These are phyloP conservation scores for Neosilurus hyrtlii DNA, from an alignment of 2,797 vertebrate species.

Conservation along the genomic window DNA sequence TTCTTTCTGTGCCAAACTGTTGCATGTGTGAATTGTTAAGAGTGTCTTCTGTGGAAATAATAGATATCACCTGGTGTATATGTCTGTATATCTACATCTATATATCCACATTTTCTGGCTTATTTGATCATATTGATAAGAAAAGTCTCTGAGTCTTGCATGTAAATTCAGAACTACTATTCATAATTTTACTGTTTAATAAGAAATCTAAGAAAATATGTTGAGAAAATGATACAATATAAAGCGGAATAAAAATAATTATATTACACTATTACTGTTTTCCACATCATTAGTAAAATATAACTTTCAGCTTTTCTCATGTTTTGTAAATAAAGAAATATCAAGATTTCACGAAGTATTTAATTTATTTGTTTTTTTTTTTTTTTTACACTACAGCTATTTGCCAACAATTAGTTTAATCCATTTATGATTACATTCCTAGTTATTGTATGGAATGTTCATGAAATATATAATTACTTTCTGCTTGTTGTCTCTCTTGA, in stretches of 20 bases:
- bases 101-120: neutral
- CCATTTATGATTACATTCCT: neutral
- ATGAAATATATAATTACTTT: neutral
- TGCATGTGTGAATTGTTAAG: slow-evolving; percentile 3
- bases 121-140: neutral
- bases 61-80: neutral
- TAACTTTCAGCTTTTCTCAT: neutral
- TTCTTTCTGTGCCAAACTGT: slow-evolving; percentile 47
- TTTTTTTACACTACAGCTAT: neutral
- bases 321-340: neutral
- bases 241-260: neutral
- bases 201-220: neutral
- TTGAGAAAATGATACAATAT: neutral
- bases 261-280: neutral
- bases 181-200: slow-evolving; percentile 24
- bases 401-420: neutral
- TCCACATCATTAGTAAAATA: neutral
- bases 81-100: neutral
- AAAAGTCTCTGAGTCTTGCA: neutral
- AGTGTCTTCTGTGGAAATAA: neutral
- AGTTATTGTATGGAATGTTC: neutral
- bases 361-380: neutral
- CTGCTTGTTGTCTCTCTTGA: neutral
- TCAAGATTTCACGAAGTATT: neutral
- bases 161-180: neutral